Percentiles rank a stretch among this genome's conserved stretches.
Evolutionary conservation across 2,113 vertebrate genomes (phyloP).

Genomic region (Osmerus eperlanus): DNA sequence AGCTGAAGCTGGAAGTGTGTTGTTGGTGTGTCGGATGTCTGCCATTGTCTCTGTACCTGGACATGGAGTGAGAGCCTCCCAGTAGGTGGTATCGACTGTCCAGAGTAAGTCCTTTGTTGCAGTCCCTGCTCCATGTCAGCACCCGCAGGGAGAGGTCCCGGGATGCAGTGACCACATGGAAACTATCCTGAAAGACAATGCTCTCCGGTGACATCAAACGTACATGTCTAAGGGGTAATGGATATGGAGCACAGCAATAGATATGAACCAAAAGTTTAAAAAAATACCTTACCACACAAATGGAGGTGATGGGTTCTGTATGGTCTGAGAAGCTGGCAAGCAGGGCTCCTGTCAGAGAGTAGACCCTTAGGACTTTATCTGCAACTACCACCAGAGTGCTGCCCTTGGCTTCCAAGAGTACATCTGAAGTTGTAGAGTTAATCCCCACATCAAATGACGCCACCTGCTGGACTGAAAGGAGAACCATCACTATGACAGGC

Average conservation of each 20-base stretch:
- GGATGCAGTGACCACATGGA: constrained; percentile 73
- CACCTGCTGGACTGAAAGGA: constrained; percentile 65
- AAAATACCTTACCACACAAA: constrained; percentile 74
- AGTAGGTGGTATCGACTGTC: constrained; percentile 70
- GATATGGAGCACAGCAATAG: background rate
- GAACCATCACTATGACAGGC: background rate
- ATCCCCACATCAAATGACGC: constrained; percentile 60
- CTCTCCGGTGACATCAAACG: background rate
- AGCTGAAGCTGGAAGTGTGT: background rate
- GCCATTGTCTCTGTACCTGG: constrained; percentile 61
- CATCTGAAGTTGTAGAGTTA: constrained; percentile 25
- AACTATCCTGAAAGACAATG: constrained; percentile 59
- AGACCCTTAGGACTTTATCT: constrained; percentile 56
- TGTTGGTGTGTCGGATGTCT: background rate
- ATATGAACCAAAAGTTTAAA: background rate
- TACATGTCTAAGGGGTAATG: background rate
- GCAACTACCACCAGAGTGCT: constrained; percentile 58
- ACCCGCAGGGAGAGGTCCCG: constrained; percentile 71
- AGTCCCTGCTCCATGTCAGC: constrained; percentile 64
- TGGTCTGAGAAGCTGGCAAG: constrained; percentile 79
- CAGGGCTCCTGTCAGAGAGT: constrained; percentile 69
- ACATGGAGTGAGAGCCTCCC: constrained; percentile 69
- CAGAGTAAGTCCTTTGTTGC: constrained; percentile 51
- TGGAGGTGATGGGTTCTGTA: constrained; percentile 66
- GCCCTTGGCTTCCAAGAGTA: constrained; percentile 64